Evolutionary conservation across 2,888 invertebrate genomes (phyloP).

Genomic region (Rhorus exstirpatorius): DNA sequence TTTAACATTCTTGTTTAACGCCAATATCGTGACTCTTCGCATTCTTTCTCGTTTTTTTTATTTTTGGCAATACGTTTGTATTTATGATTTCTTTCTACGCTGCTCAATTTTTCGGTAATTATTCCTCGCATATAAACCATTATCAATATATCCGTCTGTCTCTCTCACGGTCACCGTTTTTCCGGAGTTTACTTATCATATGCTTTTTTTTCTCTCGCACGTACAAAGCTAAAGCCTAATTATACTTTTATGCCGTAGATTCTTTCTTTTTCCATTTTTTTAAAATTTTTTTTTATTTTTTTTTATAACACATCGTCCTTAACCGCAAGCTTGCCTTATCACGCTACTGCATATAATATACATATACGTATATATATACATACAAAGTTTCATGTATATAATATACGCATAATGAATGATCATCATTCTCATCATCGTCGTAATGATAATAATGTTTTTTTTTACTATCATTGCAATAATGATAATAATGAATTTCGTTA

Average conservation of each 20-base stretch:
- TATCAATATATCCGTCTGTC: slow-evolving; percentile 41
- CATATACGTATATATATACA: slow-evolving; percentile 53
- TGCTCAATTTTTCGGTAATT: slow-evolving; percentile 23
- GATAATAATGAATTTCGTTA: slow-evolving; percentile 66
- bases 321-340: slow-evolving; percentile 69
- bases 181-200: slow-evolving; percentile 58
- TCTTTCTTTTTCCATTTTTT: slow-evolving; percentile 65
- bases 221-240: slow-evolving; percentile 83
- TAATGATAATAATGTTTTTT: slow-evolving; percentile 64
- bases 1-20: slow-evolving; percentile 53
- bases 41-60: slow-evolving; percentile 42
- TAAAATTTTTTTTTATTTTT: slow-evolving; percentile 63
- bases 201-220: slow-evolving; percentile 68
- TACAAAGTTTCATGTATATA: slow-evolving; percentile 67
- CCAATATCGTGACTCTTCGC: slow-evolving; percentile 38
- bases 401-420: slow-evolving; percentile 69
- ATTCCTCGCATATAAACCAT: slow-evolving; percentile 44
- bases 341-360: slow-evolving; percentile 67
- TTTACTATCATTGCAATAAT: slow-evolving; percentile 61
- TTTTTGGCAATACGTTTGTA: slow-evolving; percentile 45
- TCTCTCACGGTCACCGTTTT: slow-evolving; percentile 49
- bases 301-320: slow-evolving; percentile 73
- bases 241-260: slow-evolving; percentile 72
- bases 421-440: slow-evolving; percentile 71
- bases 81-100: slow-evolving; percentile 40